Percentiles rank a stretch among this genome's conserved stretches.
Conservation (phyloP, 2,797 vertebrate species). For the Menidia menidia region DNA sequence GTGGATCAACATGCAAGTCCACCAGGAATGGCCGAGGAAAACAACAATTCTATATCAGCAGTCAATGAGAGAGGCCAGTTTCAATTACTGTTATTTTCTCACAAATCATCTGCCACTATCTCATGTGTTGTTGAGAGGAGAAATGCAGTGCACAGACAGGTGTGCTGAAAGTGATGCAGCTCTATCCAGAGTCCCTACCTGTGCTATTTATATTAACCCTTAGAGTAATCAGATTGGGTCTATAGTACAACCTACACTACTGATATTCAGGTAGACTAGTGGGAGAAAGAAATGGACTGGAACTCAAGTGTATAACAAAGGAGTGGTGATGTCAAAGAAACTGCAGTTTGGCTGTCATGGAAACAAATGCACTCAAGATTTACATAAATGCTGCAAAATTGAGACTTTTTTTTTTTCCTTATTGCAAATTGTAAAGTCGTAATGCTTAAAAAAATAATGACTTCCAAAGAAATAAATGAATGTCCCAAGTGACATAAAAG, state of each 20-base stretch:
- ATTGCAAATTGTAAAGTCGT: not conserved
- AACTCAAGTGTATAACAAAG: constrained; percentile 34
- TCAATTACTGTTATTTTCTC: constrained; percentile 72
- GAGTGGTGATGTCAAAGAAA: constrained; percentile 20
- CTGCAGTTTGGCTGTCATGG: constrained; percentile 17
- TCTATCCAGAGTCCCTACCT: not conserved
- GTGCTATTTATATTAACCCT: not conserved
- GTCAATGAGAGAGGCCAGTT: constrained; percentile 57
- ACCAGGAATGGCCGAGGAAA: constrained; percentile 59
- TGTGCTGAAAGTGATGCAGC: constrained; percentile 6
- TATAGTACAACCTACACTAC: not conserved
- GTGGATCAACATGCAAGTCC: constrained; percentile 16
- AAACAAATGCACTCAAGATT: constrained; percentile 35
- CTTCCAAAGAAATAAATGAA: not conserved
- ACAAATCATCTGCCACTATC: constrained; percentile 52
- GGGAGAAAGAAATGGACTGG: not conserved
- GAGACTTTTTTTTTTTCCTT: not conserved
- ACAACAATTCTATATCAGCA: constrained; percentile 57
- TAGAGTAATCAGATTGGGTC: not conserved
- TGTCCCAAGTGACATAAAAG: not conserved
- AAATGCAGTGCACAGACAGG: constrained; percentile 13
- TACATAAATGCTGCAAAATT: not conserved
- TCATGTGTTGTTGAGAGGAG: constrained; percentile 10
- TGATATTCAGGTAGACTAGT: not conserved
- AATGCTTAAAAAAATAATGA: not conserved